A percentile compares a stretch with the other conserved stretches of the same genome.
Evolutionary conservation across 2,113 vertebrate genomes (phyloP).

Genomic region (Tachysurus vachellii): DNA sequence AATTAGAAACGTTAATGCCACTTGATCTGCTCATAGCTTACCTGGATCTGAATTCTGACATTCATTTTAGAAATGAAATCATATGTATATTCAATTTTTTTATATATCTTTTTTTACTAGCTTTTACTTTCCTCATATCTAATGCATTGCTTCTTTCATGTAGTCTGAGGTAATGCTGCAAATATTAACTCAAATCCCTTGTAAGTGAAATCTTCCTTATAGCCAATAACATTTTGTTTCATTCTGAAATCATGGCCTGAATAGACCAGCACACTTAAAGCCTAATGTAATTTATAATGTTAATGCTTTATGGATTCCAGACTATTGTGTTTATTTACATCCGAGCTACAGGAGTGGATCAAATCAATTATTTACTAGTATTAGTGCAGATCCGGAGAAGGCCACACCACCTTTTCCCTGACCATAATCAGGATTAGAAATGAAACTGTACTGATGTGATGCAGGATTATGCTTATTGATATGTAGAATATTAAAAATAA

Average conservation of each 20-base stretch:
- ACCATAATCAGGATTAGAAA: neutral
- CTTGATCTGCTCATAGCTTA: neutral
- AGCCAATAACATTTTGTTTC: neutral
- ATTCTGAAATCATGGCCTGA: neutral
- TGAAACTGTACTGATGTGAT: neutral
- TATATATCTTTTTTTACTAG: neutral
- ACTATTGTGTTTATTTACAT: neutral
- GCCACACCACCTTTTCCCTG: slow-evolving; percentile 1
- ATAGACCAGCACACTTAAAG: neutral
- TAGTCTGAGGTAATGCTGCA: neutral
- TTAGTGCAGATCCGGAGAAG: slow-evolving; percentile 2
- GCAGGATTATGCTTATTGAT: neutral
- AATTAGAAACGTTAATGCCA: slow-evolving; percentile 27
- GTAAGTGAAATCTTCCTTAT: neutral
- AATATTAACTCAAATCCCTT: neutral
- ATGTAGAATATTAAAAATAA: neutral
- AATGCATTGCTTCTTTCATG: neutral
- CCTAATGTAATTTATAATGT: neutral
- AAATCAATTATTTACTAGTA: neutral
- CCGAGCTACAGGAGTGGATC: neutral
- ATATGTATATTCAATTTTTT: neutral
- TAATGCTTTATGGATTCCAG: neutral
- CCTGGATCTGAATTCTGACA: neutral
- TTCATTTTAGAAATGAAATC: neutral
- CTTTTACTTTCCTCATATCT: neutral